Evolutionary conservation across 2,888 invertebrate species (phyloP).

Genomic region (Clistopyga incitator): DNA sequence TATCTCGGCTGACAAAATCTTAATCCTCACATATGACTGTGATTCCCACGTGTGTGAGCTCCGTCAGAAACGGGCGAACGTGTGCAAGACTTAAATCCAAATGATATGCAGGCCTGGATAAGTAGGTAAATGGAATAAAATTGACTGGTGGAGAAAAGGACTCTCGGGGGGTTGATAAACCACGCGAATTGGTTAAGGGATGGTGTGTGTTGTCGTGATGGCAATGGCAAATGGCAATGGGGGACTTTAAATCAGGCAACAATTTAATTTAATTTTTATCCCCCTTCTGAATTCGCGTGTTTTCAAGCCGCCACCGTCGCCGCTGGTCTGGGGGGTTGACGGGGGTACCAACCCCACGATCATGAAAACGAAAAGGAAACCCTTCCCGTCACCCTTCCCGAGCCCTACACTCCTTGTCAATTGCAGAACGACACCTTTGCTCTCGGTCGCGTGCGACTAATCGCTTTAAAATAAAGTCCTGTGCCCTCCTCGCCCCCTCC

Average conservation of each 20-base stretch:
- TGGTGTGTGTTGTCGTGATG: background rate
- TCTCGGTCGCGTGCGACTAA: slow-evolving; percentile 82
- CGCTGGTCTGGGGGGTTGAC: background rate
- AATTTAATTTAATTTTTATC: slow-evolving; percentile 78
- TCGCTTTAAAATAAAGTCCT: slow-evolving; percentile 82
- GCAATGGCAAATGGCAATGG: background rate
- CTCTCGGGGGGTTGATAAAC: background rate
- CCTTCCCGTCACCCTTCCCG: slow-evolving; percentile 5
- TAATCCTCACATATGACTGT: slow-evolving; percentile 1
- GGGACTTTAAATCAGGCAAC: slow-evolving; percentile 64
- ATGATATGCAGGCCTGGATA: slow-evolving; percentile 39
- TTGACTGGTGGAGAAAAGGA: background rate
- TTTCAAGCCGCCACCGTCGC: background rate
- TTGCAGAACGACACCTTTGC: slow-evolving; percentile 83
- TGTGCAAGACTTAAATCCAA: slow-evolving; percentile 29
- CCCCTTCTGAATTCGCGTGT: slow-evolving; percentile 47
- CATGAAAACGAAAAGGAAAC: slow-evolving; percentile 13
- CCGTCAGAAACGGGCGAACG: background rate
- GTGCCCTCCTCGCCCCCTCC: slow-evolving; percentile 68
- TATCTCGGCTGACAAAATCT: slow-evolving; percentile 26
- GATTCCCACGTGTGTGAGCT: background rate
- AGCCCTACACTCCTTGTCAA: slow-evolving; percentile 76
- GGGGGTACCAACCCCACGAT: slow-evolving; percentile 5
- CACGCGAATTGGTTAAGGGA: background rate
- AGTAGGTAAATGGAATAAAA: slow-evolving; percentile 41